phyloP scores from a whole-genome alignment of 1,140 invertebrate genomes.

The Papilio dardanus region DNA sequence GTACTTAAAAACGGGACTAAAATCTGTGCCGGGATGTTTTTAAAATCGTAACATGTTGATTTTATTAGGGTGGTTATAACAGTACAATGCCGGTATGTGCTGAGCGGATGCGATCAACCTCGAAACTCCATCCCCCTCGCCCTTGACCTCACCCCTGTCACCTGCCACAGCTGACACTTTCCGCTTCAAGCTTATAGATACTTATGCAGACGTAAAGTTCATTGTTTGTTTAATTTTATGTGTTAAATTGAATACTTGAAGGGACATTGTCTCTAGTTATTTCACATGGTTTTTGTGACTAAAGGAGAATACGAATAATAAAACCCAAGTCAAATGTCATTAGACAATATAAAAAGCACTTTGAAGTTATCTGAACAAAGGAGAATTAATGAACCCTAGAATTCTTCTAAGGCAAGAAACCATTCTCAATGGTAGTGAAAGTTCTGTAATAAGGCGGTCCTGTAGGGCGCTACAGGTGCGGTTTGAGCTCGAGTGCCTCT shows the following conservation, averaged over 20 bases:
- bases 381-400: conserved; percentile 29
- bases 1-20: not conserved
- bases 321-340: not conserved
- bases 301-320: not conserved
- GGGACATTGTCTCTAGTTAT: too few relatives aligned
- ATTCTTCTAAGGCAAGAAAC: not conserved
- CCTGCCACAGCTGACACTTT: conserved; percentile 4
- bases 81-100: not conserved
- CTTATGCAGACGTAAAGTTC: not conserved
- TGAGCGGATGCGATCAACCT: not conserved
- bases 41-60: not conserved
- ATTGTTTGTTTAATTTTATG: not conserved
- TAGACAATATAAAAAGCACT: not conserved
- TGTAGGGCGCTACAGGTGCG: conserved; percentile 39
- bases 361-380: conserved; percentile 16
- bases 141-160: not conserved
- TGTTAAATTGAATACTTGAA: not conserved
- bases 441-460: conserved; percentile 40
- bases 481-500: conserved; percentile 49
- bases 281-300: too few relatives aligned
- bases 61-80: not conserved
- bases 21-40: not conserved
- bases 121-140: not conserved
- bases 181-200: not conserved
- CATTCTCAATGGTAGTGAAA: conserved; percentile 21